Base-by-base conservation (phyloP, 2,888 invertebrate genomes). In the Drosophila kanekoi region DNA sequence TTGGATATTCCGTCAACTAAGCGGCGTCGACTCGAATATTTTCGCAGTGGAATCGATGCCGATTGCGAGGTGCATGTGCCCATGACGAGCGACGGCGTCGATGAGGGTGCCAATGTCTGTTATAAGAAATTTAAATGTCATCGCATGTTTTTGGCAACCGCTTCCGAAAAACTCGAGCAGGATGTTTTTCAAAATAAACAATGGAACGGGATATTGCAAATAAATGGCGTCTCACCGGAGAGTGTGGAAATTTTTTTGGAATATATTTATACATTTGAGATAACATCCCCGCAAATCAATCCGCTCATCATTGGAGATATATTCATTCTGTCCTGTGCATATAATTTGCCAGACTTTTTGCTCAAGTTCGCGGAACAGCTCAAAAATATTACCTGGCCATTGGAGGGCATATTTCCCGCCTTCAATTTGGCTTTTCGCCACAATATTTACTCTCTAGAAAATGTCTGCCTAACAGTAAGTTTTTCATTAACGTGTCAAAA, bases 191-290 rank as follows among this genome's bases (percentile, higher is more conserved):
- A 78, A 11, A 81, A 80, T 13, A 60, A 45, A 1, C 57, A 73
- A 9, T 81, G 78, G 73, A 81, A 81, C 48, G 83, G 83, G 0
- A 64, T 83, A 3, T 64, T 81, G 1, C 78, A 78, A 51, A 83
- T 81, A 5, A 76, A 76, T 51, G 78, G 81, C 2, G 78, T 83
- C 1, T 78, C 78, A 0, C 65, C 76, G 3, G 72, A 83, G 10
- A 78, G 81, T 45, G 83, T 80, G 1, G 76, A 78, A 58, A 66
- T 81, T 6, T 81, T 82, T 14, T 53, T 81, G 4, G 81, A 81
- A 59, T 81, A 66, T 28, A 73, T 83, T 10, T 81, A 81, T 28
- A 83, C 81, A 0, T 83, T 83, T 5, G 78, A 81, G n/a, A 44
- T 80, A 10, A 43, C 48, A 18, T 40, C 64, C 1, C 5, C 59